Conservation (phyloP, 2,797 vertebrate species). For the Acanthornis magna region DNA sequence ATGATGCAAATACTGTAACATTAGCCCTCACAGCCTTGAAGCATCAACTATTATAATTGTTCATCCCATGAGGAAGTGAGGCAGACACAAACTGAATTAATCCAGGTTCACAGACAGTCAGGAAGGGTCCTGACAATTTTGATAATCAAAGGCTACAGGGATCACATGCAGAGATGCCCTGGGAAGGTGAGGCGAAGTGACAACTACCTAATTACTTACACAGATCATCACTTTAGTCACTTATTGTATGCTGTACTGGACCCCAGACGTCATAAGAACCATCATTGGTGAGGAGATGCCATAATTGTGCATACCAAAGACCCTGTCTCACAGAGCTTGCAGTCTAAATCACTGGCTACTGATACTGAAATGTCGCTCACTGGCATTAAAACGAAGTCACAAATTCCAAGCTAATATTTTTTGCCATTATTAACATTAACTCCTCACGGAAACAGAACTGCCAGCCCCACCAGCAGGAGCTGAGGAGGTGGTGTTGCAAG, state of each 20-base stretch:
- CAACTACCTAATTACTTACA: background rate
- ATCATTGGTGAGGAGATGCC: background rate
- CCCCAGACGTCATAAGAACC: background rate
- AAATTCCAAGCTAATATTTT: background rate
- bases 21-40: background rate
- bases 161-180: background rate
- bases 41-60: background rate
- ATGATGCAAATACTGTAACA: background rate
- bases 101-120: background rate
- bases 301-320: background rate
- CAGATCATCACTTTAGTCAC: background rate
- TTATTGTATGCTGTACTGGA: background rate
- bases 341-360: background rate
- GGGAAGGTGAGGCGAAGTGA: background rate
- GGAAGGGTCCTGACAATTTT: background rate
- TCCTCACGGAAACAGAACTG: background rate
- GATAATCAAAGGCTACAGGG: background rate
- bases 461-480: background rate
- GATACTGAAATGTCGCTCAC: background rate
- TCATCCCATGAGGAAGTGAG: background rate
- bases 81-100: background rate
- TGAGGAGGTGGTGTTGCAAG: conserved; percentile 45
- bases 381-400: background rate
- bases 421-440: background rate
- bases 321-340: background rate